These are phyloP conservation scores for Dinoponera quadriceps DNA, from an alignment of 1,140 invertebrate genomes.

Conservation along the genomic window DNA sequence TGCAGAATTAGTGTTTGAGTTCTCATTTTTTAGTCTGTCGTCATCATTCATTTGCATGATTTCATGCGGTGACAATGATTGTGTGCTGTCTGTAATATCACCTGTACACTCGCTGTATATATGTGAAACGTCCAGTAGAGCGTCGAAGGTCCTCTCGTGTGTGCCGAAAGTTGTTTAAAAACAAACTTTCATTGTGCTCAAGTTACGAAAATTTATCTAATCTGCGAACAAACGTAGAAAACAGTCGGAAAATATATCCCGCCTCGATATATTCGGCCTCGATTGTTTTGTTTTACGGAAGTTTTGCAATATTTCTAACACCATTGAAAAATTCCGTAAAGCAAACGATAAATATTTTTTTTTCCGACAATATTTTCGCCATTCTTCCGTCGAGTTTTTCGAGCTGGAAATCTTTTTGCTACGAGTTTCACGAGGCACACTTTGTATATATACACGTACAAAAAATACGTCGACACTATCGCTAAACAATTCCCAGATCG, in stretches of 20 bases:
- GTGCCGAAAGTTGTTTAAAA: not conserved
- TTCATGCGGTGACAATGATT: constrained; percentile 9
- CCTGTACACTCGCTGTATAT: not conserved
- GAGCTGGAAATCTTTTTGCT: too few relatives aligned
- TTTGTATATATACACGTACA: too few relatives aligned
- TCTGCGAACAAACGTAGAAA: not conserved
- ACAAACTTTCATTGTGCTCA: not conserved
- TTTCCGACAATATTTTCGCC: too few relatives aligned
- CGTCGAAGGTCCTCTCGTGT: not conserved
- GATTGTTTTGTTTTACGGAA: not conserved
- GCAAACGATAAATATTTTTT: not conserved
- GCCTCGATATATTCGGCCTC: not conserved
- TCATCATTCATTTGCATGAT: constrained; percentile 25
- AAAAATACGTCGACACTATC: too few relatives aligned
- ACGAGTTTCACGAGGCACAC: too few relatives aligned
- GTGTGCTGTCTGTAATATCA: constrained; percentile 14
- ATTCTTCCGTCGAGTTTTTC: too few relatives aligned
- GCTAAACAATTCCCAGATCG: too few relatives aligned
- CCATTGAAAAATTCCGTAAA: not conserved
- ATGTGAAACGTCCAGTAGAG: not conserved
- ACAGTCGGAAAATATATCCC: not conserved
- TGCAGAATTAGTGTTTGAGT: not conserved
- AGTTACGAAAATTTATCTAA: not conserved
- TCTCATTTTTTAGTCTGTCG: constrained; percentile 20
- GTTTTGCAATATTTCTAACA: not conserved